A percentile compares a stretch with the other conserved stretches of the same genome.
Evolutionary conservation across 2,797 vertebrate genomes (phyloP).

Genomic region (Spea hammondii): DNA sequence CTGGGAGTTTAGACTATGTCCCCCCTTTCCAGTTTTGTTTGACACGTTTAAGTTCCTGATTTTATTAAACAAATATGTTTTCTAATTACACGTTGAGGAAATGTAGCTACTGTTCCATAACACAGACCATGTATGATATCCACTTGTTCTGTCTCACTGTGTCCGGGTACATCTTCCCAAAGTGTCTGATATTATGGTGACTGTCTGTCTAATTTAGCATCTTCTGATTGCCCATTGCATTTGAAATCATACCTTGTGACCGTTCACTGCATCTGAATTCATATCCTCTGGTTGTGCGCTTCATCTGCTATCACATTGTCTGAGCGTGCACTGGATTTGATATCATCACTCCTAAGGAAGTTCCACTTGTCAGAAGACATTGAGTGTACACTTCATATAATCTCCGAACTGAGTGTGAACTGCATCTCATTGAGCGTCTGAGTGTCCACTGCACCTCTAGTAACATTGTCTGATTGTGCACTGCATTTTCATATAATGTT

Average conservation of each 20-base stretch:
- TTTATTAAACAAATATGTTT: too few relatives aligned
- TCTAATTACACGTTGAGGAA: too few relatives aligned
- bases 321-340: conserved; percentile 5
- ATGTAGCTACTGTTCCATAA: not conserved
- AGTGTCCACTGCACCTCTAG: conserved; percentile 27
- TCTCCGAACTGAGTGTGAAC: conserved; percentile 17
- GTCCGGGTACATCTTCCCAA: conserved; percentile 16
- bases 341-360: not conserved
- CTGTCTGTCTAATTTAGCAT: not conserved
- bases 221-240: conserved; percentile 30
- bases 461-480: conserved; percentile 9
- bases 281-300: conserved; percentile 24
- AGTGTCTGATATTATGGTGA: not conserved
- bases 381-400: conserved; percentile 10
- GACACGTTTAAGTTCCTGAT: too few relatives aligned
- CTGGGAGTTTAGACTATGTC: too few relatives aligned
- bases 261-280: conserved; percentile 13
- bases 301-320: conserved; percentile 15
- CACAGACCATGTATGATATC: not conserved
- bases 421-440: conserved; percentile 26
- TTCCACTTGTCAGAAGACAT: not conserved
- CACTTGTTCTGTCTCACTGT: not conserved
- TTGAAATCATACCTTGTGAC: conserved; percentile 29
- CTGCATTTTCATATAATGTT: conserved; percentile 6
- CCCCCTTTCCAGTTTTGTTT: too few relatives aligned